Evolutionary conservation across 2,797 vertebrate species (phyloP), one percentile per base, ranked within the genome.

Genomic region (Danio aesculapii): DNA sequence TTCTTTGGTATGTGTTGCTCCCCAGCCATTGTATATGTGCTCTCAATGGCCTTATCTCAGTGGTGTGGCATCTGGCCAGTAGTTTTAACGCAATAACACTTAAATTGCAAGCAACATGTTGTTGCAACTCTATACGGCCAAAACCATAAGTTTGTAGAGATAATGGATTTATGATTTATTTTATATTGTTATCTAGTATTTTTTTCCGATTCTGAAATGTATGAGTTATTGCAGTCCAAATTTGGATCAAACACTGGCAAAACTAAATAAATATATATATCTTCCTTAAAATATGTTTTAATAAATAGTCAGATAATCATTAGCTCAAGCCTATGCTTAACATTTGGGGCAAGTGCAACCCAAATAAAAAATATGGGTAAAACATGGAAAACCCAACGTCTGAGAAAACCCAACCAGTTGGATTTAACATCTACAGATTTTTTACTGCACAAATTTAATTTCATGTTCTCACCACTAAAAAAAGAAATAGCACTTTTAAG

Each of bases 41-140:
- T 89, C 84, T 81, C 79, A 81, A 84, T 85, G 88, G 85, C 89
- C 90, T 89, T 89, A 86, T 91, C 58, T 72, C 74, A 82, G 90
- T 91, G 84, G 84, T 72, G 69, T 84, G 82, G 88, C 88, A 88
- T 89, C 88, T 85, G 71, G 84, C 75, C 85, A 91, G 87, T 90
- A 87, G 85, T 68, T 68, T 73, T 58, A 81, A 81, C 4, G 53
- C 53, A 77, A 64, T 64, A 49, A 50, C 78, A 76, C 73, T 77
- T 63, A 6, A 17, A 64, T 39, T 77, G 47, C 17, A 71, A 62
- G 49, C 66, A 80, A 64, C 43, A 47, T n/a, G 19, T 81, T 71
- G 12, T 55, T 72, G 41, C 43, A 53, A 57, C 43, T 57, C 58
- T 50, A 17, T 52, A 75, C 46, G 16, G 19, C 58, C 67, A 70